Base-by-base conservation (phyloP, 2,797 vertebrate species). In the Sebastes aleutianus region DNA sequence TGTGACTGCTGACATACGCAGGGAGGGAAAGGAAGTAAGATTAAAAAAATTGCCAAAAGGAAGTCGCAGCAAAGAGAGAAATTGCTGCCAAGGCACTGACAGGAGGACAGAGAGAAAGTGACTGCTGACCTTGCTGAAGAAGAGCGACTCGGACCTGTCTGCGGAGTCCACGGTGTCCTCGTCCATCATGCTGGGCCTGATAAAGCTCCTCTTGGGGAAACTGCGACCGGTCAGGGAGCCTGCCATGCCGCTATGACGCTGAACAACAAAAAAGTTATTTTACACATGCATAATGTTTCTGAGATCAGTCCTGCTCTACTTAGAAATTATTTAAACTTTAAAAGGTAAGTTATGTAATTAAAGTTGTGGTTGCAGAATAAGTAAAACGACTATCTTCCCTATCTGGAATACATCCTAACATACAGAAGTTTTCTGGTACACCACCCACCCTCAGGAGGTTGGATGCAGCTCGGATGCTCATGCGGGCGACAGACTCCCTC, bases 71-170 rank as follows among this genome's bases (percentile, higher is more conserved):
- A 61, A 16, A 62, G 24, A 61, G 4, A 20, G 8, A 63, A 34
- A 18, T 26, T 18, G 11, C 22, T 43, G 24, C 7, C 18, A 10
- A 16, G 5, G 54, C 5, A 7, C 14, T 0, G 8, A 29, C 0
- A 8, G 1, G 26, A 39, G 0, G 8, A 31, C 20, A 43, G 16
- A 8, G 24, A 13, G n/a, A 2, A 0, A 56, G 58, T 6, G 5
- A 13, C 1, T 3, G 34, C 97, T 96, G 94, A 96, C 98, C 97
- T 99, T 99, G 95, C 97, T 99, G 92, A 99, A 99, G 93, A 99
- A 99, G 2, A 98, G 96, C 0, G 96, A 98, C 90, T 97, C 96
- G 0, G 97, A 94, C 0, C 94, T 95, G 83, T 97, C 97, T 0
- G 93, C 95, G 2, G 95, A 97, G 11, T 99, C 98, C 18, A 96